Evolutionary conservation across 1,140 invertebrate species (phyloP).

Genomic region (Lepidotrigona ventralis): DNA sequence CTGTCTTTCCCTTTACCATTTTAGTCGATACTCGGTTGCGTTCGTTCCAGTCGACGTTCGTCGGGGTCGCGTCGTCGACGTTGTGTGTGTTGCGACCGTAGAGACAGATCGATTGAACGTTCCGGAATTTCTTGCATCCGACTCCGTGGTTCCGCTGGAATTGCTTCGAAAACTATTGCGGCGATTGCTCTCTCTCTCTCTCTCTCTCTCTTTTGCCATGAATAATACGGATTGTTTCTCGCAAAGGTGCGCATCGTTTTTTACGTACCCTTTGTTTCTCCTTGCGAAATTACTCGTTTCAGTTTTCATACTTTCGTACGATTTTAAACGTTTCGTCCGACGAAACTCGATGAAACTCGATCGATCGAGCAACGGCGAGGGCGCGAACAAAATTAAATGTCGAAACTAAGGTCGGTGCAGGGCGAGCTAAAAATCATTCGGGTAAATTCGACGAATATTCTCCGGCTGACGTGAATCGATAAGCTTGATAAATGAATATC

Average conservation of each 20-base stretch:
- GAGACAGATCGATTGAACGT: neutral
- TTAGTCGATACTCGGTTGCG: neutral
- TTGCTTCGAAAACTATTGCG: neutral
- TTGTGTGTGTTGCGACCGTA: neutral
- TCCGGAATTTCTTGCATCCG: neutral
- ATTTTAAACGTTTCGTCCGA: no score
- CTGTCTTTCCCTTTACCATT: neutral
- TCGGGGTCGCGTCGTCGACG: neutral
- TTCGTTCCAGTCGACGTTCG: neutral
- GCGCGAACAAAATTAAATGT: neutral
- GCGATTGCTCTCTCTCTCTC: neutral
- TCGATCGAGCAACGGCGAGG: neutral
- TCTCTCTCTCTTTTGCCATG: neutral
- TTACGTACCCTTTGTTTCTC: no score
- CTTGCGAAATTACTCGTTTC: no score
- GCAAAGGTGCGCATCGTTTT: neutral
- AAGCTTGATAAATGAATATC: neutral
- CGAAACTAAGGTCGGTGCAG: no score
- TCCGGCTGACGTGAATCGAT: neutral
- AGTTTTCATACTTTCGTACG: no score
- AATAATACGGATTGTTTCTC: neutral
- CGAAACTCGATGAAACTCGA: neutral
- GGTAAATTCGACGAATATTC: slow-evolving; percentile 16
- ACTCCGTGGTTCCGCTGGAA: neutral
- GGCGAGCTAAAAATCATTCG: neutral